Percentiles rank a stretch among this genome's conserved stretches.
phyloP scores from a whole-genome alignment of 1,140 invertebrate species.

The Macrocentrus cingulum region DNA sequence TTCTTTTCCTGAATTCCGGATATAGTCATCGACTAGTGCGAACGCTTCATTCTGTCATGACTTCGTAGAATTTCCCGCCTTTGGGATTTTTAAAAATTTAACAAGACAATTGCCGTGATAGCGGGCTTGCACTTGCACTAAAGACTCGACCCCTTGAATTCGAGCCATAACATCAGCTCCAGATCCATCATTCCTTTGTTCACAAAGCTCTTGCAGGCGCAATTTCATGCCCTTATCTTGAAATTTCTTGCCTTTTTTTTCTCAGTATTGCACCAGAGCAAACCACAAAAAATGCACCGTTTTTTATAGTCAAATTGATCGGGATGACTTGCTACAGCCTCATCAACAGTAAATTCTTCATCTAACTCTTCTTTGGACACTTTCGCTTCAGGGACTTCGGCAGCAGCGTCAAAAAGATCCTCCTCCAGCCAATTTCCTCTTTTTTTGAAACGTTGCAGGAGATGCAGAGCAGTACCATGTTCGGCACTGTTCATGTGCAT shows the following conservation, averaged over 20 bases:
- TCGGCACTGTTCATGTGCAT: too few species aligned
- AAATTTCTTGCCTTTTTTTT: constrained; percentile 2
- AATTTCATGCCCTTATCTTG: constrained; percentile 4
- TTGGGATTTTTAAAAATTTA: neutral
- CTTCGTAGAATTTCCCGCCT: neutral
- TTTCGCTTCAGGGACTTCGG: neutral
- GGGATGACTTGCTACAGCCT: too few species aligned
- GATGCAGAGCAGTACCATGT: too few species aligned
- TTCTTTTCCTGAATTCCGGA: neutral
- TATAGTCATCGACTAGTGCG: neutral
- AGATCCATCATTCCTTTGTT: neutral
- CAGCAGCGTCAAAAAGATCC: too few species aligned
- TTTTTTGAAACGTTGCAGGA: too few species aligned
- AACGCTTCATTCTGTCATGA: neutral
- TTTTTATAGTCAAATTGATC: too few species aligned
- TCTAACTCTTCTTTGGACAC: too few species aligned
- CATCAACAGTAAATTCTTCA: too few species aligned
- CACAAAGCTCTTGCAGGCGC: neutral
- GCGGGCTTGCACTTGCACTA: constrained; percentile 6
- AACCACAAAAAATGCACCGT: too few species aligned
- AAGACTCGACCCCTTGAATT: constrained; percentile 10
- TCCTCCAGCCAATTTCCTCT: too few species aligned
- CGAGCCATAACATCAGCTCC: constrained; percentile 5
- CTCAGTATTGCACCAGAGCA: neutral
- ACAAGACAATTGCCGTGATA: neutral